Evolutionary conservation across 1,140 invertebrate genomes (phyloP), one percentile per base, ranked within the genome.

Genomic region (Nasonia vitripennis): DNA sequence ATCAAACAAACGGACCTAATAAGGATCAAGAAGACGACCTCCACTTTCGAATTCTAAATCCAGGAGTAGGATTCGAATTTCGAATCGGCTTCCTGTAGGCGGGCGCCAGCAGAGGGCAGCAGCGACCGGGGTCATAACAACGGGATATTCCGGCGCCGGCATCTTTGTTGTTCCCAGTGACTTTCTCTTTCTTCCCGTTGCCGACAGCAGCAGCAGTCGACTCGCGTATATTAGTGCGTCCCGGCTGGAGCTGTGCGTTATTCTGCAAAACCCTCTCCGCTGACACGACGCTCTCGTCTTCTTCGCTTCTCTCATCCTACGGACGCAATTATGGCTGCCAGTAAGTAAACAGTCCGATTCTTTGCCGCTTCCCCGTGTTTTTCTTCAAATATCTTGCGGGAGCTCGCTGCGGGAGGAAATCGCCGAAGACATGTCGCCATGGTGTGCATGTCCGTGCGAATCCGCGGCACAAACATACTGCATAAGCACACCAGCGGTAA

Each of bases 311-410:
- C 20, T 2, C 14, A 73, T 27, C 4, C 37, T 27, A 70, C 78
- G 51, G 37, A 81, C 71, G 41, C 41, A 71, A 41, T n/a, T 67
- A 86, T 86, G 84, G 75, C 80, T 71, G 73, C 84, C 23, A 86
- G 84, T 86, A 86, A 86, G 84, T 82, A 78, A 37, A 68, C 55
- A 31, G 7, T 20, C 20, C 45, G 17, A 45, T 3, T 73, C 48
- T 31, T 45, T 55, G 71, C 10, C 7, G 68, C 68, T 70, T 6
- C 7, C 23, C n/a, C 23, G 3, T 7, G 10, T 6, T 27, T 70
- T 70, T 70, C 2, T 45, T 9, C 7, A 10, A 45, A 10, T 45
- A 10, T 45, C 41, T 45, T 45, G 7, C 41, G 9, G 9, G 27
- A 27, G 27, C 27, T 27, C 27, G 27, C 27, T 27, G 27, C 1